Evolutionary conservation across 2,113 vertebrate species (phyloP).

Genomic region (Oreochromis spilurus): DNA sequence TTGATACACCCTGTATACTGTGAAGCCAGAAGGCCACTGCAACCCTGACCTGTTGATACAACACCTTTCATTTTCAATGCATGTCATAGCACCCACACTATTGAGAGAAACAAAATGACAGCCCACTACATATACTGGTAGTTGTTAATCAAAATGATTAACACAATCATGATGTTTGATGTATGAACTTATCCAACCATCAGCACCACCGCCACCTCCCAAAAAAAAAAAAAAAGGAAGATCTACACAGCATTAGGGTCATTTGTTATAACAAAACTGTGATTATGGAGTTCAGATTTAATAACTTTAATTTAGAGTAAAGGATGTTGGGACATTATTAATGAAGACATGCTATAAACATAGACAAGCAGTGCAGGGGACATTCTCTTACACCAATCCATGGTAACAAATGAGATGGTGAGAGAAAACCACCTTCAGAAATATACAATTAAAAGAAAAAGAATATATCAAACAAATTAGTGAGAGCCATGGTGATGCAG

Average conservation of each 20-base stretch:
- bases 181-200: neutral
- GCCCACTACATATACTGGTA: neutral
- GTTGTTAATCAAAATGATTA: neutral
- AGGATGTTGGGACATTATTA: neutral
- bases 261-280: neutral
- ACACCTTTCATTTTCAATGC: neutral
- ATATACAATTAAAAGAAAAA: neutral
- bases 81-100: neutral
- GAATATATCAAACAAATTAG: neutral
- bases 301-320: neutral
- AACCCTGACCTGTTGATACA: neutral
- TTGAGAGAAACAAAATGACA: neutral
- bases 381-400: neutral
- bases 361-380: neutral
- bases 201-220: neutral
- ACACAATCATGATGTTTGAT: neutral
- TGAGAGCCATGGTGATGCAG: neutral
- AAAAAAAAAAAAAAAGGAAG: neutral
- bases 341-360: neutral
- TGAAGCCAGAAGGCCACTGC: neutral
- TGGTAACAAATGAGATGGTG: neutral
- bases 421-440: neutral
- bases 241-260: slow-evolving; percentile 30
- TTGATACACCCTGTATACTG: neutral
- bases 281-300: neutral